These are phyloP conservation scores for Lepisosteus oculatus DNA, from an alignment of 2,113 vertebrate genomes.

Conservation along the genomic window DNA sequence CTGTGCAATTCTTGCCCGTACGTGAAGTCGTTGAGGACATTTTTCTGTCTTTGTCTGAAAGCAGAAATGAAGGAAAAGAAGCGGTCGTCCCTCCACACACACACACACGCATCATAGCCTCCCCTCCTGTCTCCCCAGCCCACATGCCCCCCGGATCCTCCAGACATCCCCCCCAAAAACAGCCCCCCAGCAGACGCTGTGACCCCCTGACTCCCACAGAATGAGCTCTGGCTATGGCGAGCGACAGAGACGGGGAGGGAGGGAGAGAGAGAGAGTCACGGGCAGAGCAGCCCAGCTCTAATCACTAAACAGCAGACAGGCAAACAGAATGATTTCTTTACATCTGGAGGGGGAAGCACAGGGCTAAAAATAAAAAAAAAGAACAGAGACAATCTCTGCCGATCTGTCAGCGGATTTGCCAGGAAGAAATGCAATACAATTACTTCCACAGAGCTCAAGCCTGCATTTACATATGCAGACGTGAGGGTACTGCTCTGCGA, in stretches of 20 bases:
- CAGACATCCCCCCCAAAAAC: not conserved
- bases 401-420: conserved; percentile 53
- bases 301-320: conserved; percentile 42
- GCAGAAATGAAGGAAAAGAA: too few species aligned
- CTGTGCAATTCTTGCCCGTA: too few species aligned
- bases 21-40: too few species aligned
- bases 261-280: conserved; percentile 15
- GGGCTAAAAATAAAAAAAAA: conserved; percentile 50
- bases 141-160: too few species aligned
- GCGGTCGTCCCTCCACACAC: not conserved
- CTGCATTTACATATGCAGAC: conserved; percentile 51
- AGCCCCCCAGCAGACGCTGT: not conserved
- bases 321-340: conserved; percentile 44
- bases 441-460: conserved; percentile 43
- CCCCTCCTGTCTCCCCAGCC: too few species aligned
- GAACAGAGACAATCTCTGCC: conserved; percentile 41
- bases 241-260: conserved; percentile 11
- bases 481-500: conserved; percentile 43
- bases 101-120: not conserved
- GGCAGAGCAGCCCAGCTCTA: conserved; percentile 31
- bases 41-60: too few species aligned
- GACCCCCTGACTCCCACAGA: conserved; percentile 4
- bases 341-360: conserved; percentile 54
- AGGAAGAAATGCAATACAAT: conserved; percentile 58
- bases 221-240: not conserved